Evolutionary conservation across 2,888 invertebrate species (phyloP), one percentile per base, ranked within the genome.

Genomic region (Andrena praecox): DNA sequence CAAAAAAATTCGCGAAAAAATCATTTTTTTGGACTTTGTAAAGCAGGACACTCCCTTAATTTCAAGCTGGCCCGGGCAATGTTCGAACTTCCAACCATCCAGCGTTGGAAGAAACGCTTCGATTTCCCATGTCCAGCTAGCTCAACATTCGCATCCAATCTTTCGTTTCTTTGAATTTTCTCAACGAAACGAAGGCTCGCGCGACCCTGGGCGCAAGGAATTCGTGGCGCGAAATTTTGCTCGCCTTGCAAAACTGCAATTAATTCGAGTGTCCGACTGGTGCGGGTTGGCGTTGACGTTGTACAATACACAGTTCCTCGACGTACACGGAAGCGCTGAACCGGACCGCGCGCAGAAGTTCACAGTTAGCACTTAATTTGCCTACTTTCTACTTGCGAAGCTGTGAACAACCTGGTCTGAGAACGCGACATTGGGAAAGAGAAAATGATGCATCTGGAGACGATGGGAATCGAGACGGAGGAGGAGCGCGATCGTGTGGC

Each of bases 211-310:
- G n/a, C 33, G 3, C 29, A 10, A 77, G 67, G 50, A 63, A 62
- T 31, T 77, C 77, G 66, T 12, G 12, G 42, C 42, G 73, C 60
- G 77, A 80, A 80, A 81, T 76, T 71, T 29, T 67, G 48, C 10
- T 10, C 20, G 33, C 81, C 78, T 71, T 81, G 81, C 85, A 88
- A 88, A 88, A 88, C 78, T 85, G 83, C 85, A 85, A 88, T 86
- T 88, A 88, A 86, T 85, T 86, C 75, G 78, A 80, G 80, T 82
- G 86, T 83, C 83, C 83, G 85, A 88, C 88, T 86, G 82, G 84
- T 70, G 78, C 42, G 6, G 7, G 59, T 20, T 56, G 56, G 56
- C 69, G 74, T 71, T 67, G 76, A 59, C 80, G 80, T 79, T 54
- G 70, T 35, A 42, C 42, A 42, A 67, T 35, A 42, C 42, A 42